These are phyloP conservation scores for Siniperca knerii DNA, from an alignment of 2,113 vertebrate genomes.

Conservation along the genomic window DNA sequence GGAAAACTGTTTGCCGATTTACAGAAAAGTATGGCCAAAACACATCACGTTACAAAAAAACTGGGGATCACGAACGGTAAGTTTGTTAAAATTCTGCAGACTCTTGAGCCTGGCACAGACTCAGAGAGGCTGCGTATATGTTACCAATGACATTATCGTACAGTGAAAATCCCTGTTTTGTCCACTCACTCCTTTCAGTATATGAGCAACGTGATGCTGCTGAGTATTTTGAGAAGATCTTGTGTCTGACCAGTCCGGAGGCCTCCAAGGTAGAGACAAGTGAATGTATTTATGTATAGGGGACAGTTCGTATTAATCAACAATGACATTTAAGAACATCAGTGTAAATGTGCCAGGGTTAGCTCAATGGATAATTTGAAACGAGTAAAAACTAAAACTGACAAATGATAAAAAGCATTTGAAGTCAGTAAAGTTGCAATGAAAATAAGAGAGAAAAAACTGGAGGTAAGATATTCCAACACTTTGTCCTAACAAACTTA, in stretches of 20 bases:
- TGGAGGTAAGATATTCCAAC: not conserved
- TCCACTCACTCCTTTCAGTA: conserved; percentile 50
- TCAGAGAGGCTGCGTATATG: no score
- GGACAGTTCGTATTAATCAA: not conserved
- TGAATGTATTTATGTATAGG: not conserved
- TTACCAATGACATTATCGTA: not conserved
- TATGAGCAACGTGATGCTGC: conserved; percentile 80
- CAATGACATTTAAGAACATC: not conserved
- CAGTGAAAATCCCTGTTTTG: not conserved
- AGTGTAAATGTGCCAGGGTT: no score
- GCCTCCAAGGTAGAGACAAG: conserved; percentile 62
- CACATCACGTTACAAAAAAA: conserved; percentile 22
- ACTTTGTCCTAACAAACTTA: not conserved
- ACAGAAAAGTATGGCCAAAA: not conserved
- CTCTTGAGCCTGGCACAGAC: not conserved
- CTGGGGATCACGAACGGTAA: conserved; percentile 73
- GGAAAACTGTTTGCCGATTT: conserved; percentile 63
- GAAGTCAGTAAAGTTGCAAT: not conserved
- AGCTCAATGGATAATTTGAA: not conserved
- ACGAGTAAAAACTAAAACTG: not conserved
- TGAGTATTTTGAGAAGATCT: conserved; percentile 81
- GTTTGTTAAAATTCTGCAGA: not conserved
- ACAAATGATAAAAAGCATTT: not conserved
- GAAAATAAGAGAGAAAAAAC: not conserved
- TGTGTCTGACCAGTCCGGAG: conserved; percentile 49